Base-by-base conservation (phyloP, 2,113 vertebrate species). In the Glaucidium brasilianum region DNA sequence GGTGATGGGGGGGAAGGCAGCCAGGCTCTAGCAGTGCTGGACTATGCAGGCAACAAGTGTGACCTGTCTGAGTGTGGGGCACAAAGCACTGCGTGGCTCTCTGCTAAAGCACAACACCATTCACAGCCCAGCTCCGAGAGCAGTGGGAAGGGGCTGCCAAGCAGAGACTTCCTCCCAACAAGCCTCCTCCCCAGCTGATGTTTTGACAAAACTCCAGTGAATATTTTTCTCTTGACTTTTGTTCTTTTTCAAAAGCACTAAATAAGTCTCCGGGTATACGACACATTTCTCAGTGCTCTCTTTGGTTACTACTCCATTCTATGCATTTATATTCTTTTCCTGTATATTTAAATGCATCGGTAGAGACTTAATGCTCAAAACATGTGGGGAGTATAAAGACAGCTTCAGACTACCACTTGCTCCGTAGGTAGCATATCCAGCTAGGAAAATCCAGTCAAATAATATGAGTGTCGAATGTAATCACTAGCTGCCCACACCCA, bases 401-500 rank as follows among this genome's bases (percentile, higher is more conserved):
- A 1, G 37, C 53, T 75, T 71, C 83, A 81, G 76, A 78, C 58
- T 14, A 10, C 34, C 66, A 5, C 80, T 41, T 10, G 17, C 77
- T 92, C 84, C 0, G 0, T 2, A 64, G 53, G 56, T 6, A 85
- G 68, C 85, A 72, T 18, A 78, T 76, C 83, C 91, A 87, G 64
- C 73, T 19, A 56, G 69, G 91, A 88, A 92, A 95, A 95, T 53
- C 69, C 84, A 85, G 3, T 4, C 43, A 30, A n/a, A 69, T 34
- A 88, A 67, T n/a, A 10, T 3, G 45, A 93, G 47, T 67, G 84
- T 59, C 83, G 77, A 73, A 74, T 23, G 34, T 16, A 93, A 78
- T 85, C 90, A 15, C 79, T 34, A 13, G 72, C 75, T 92, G 77
- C 84, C 85, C 95, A 92, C 94, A 91, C 92, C 96, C 84, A 95